These are phyloP conservation scores for Nipponacmea schrenckii DNA, from an alignment of 2,888 invertebrate species.

Conservation along the genomic window DNA sequence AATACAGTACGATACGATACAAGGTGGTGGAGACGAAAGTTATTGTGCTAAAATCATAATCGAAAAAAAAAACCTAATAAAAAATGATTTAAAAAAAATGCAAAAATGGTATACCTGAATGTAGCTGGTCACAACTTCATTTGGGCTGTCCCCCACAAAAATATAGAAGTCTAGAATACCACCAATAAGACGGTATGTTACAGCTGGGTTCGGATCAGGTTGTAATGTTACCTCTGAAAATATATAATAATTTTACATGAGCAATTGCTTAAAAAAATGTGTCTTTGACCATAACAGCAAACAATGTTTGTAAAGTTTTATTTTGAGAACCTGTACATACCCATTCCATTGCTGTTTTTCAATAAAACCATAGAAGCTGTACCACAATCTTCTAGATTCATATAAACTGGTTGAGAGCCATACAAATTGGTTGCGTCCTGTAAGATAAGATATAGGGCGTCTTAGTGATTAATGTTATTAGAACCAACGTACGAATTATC, in stretches of 20 bases:
- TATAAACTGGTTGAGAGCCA: conserved; percentile 85
- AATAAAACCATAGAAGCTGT: conserved; percentile 78
- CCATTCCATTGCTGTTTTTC: conserved; percentile 74
- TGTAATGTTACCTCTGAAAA: conserved; percentile 77
- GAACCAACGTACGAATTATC: too few species aligned
- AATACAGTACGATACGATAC: conserved; percentile 7
- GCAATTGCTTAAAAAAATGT: too few species aligned
- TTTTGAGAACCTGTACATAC: conserved; percentile 39
- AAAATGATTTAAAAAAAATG: too few species aligned
- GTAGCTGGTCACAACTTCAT: conserved; percentile 68
- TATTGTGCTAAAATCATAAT: too few species aligned
- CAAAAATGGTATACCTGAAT: conserved; percentile 41
- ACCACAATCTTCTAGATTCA: conserved; percentile 76
- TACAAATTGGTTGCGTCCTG: conserved; percentile 74
- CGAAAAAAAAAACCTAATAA: too few species aligned
- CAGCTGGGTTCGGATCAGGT: conserved; percentile 81
- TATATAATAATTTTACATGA: too few species aligned
- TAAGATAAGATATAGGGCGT: not conserved
- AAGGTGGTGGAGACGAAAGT: too few species aligned
- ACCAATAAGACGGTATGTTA: conserved; percentile 85
- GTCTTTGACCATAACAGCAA: too few species aligned
- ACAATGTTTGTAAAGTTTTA: too few species aligned
- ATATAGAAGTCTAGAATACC: conserved; percentile 84
- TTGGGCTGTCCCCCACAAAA: conserved; percentile 80
- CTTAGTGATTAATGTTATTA: too few species aligned